These are phyloP conservation scores for Xanthia togata DNA, from an alignment of 2,888 invertebrate species.

Conservation along the genomic window DNA sequence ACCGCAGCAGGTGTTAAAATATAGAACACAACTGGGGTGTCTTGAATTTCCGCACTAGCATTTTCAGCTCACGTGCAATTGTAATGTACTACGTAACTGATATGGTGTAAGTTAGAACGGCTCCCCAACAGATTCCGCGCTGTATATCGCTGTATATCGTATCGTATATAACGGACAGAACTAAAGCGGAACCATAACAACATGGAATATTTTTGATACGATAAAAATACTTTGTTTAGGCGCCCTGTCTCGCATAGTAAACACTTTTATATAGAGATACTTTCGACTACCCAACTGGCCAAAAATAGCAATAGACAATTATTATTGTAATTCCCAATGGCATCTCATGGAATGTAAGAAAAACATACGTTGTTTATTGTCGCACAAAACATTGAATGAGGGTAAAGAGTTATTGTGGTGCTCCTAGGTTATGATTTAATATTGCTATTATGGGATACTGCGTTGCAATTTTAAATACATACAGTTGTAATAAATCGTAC, in stretches of 20 bases:
- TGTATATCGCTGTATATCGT: too few relatives aligned
- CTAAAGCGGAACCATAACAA: constrained; percentile 29
- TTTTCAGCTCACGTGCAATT: constrained; percentile 80
- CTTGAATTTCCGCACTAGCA: constrained; percentile 76
- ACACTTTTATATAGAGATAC: constrained; percentile 2
- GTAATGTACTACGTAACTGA: constrained; percentile 78
- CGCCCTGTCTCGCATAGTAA: constrained; percentile 26
- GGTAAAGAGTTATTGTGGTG: constrained; percentile 38
- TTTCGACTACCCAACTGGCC: constrained; percentile 23
- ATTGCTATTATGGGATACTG: constrained; percentile 31
- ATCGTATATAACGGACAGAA: constrained; percentile 55
- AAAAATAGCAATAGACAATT: constrained; percentile 28
- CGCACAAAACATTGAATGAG: constrained; percentile 29
- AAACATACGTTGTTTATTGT: constrained; percentile 37
- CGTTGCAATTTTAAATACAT: constrained; percentile 61
- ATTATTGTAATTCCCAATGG: constrained; percentile 39
- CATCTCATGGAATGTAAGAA: constrained; percentile 41
- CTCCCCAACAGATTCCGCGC: constrained; percentile 66
- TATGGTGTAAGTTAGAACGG: constrained; percentile 74
- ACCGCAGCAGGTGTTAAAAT: constrained; percentile 79
- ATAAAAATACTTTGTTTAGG: constrained; percentile 37
- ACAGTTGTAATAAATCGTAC: constrained; percentile 50
- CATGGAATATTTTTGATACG: constrained; percentile 35
- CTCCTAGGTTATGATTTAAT: constrained; percentile 41
- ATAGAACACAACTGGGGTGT: constrained; percentile 75